phyloP scores from a whole-genome alignment of 2,888 invertebrate genomes.

The Hydroisotoma schaefferi region DNA sequence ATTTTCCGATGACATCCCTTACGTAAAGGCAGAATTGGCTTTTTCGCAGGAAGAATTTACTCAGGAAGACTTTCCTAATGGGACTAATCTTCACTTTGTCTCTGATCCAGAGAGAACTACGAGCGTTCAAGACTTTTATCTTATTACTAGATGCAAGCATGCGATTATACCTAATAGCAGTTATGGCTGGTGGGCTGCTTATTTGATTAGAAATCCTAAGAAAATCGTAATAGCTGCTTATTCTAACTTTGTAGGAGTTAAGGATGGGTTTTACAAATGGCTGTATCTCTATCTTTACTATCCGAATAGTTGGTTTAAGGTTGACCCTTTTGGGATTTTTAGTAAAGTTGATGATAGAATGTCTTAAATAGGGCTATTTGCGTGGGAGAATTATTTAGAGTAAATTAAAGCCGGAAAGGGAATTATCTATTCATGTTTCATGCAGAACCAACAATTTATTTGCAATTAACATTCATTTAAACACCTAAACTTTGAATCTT shows the following conservation, averaged over 20 bases:
- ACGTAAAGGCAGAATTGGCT: slow-evolving; percentile 10
- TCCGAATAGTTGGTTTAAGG: background rate
- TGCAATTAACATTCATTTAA: too few relatives aligned
- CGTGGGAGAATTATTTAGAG: too few relatives aligned
- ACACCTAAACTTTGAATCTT: too few relatives aligned
- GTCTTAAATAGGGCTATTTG: too few relatives aligned
- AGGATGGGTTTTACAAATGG: background rate
- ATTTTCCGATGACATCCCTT: slow-evolving; percentile 23
- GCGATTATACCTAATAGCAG: slow-evolving; percentile 24
- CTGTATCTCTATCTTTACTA: background rate
- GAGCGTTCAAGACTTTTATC: slow-evolving; percentile 26
- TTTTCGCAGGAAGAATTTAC: background rate
- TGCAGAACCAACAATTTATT: too few relatives aligned
- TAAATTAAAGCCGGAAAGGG: too few relatives aligned
- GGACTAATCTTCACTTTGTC: background rate
- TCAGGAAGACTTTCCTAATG: background rate
- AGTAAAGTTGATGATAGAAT: too few relatives aligned
- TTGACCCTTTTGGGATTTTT: background rate
- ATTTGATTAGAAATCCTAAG: slow-evolving; percentile 15
- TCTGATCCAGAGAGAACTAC: background rate
- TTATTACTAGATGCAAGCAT: slow-evolving; percentile 25
- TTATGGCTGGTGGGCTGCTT: slow-evolving; percentile 35
- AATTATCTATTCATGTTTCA: too few relatives aligned
- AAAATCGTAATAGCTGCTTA: slow-evolving; percentile 24
- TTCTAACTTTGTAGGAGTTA: background rate